A percentile compares a stretch with the other conserved stretches of the same genome.
Evolutionary conservation across 2,113 vertebrate genomes (phyloP).

Genomic region (Orycteropus afer): DNA sequence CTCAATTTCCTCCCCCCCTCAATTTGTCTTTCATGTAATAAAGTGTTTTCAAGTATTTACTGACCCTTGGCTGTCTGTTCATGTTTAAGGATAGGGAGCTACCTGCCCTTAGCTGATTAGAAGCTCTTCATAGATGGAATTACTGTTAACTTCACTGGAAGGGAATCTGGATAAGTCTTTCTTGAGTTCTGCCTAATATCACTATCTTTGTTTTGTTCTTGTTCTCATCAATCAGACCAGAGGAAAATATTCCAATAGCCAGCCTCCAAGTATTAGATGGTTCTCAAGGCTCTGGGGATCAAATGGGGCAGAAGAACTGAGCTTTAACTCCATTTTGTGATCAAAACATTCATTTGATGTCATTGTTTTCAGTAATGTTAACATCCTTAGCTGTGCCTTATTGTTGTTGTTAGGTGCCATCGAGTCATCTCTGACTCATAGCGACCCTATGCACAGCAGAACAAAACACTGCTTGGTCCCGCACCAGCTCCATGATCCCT

Average conservation of each 20-base stretch:
- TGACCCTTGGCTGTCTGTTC: background rate
- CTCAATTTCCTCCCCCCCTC: background rate
- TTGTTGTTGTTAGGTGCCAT: no score
- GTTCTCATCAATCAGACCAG: background rate
- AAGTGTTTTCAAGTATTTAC: background rate
- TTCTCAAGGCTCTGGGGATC: background rate
- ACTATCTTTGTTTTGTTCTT: background rate
- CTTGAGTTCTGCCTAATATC: fast-evolving
- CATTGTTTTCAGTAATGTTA: background rate
- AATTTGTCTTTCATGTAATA: background rate
- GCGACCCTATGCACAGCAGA: no score
- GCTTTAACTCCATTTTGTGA: background rate
- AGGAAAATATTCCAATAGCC: background rate
- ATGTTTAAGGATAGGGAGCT: fast-evolving
- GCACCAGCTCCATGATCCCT: no score
- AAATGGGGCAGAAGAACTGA: background rate
- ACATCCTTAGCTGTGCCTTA: no score
- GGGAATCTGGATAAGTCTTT: background rate
- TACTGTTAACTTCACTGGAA: no score
- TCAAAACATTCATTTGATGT: background rate
- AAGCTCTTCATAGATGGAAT: background rate
- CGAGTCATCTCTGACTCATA: no score
- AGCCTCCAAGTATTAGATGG: background rate
- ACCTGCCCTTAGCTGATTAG: no score
- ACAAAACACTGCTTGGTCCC: no score